These are phyloP conservation scores for Oxyruncus cristatus DNA, from an alignment of 2,113 vertebrate genomes.

Conservation along the genomic window DNA sequence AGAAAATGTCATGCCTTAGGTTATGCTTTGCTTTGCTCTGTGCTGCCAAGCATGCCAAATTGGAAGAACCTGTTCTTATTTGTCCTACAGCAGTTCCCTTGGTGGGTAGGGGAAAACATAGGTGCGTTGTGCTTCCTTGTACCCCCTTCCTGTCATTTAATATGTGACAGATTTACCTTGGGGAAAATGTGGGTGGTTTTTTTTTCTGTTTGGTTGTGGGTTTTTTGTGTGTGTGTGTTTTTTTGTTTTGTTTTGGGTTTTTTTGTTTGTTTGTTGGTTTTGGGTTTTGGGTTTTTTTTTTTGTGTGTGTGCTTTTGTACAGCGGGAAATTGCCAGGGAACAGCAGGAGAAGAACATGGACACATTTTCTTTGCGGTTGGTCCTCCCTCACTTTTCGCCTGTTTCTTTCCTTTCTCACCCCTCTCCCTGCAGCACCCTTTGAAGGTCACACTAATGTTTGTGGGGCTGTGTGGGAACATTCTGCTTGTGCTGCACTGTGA, in stretches of 20 bases:
- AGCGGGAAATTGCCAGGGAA: background rate
- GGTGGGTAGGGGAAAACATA: background rate
- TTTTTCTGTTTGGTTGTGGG: background rate
- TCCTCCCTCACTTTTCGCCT: background rate
- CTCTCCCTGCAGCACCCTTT: background rate
- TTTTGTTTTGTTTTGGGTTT: too few species aligned
- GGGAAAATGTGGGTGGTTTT: background rate
- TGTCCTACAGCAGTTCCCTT: background rate
- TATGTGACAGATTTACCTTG: background rate
- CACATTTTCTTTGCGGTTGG: background rate
- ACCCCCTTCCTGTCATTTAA: background rate
- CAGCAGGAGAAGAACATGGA: accelerated
- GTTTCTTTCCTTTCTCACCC: background rate
- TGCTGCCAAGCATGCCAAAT: background rate
- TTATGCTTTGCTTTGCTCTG: background rate
- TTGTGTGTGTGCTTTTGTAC: background rate
- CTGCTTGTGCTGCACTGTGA: background rate
- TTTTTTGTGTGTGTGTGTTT: background rate
- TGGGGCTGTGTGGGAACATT: background rate
- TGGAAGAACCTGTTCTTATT: background rate
- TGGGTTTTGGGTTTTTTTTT: too few species aligned
- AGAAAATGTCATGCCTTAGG: background rate
- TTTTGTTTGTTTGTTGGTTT: too few species aligned
- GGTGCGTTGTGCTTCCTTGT: background rate
- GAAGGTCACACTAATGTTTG: background rate